Evolutionary conservation across 2,797 vertebrate genomes (phyloP), one percentile per base, ranked within the genome.

Genomic region (Pantherophis alleghaniensis): DNA sequence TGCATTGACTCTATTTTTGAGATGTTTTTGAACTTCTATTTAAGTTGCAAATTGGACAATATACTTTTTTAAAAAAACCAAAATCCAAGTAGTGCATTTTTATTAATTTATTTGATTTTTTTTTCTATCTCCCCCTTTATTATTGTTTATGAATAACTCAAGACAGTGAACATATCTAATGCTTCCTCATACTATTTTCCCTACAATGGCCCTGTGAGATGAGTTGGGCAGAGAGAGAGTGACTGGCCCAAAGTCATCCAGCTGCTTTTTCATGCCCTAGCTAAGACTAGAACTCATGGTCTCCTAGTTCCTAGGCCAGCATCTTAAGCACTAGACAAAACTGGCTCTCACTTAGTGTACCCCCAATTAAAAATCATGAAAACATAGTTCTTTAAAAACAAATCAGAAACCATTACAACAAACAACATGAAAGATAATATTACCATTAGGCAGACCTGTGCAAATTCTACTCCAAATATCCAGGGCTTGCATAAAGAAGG

Each of bases 1-100:
- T 37, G 32, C 51, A 53, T 32, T 74, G 37, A 55, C 89, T 92
- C 90, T 92, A 61, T 90, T 91, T 95, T 94, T 74, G 42, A 86
- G 6, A 57, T 83, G 79, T 63, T 91, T 83, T 69, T 86, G 47
- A 93, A 66, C 37, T 20, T 24, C 7, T 26, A 37, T 26, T 88
- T 22, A 91, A 91, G 4, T 63, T 83, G 47, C 74, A 55, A 24
- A 20, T 42, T 24, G 87, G 32, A 42, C 60, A 14, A 86, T 42
- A 63, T 63, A n/a, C 12, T 24, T 87, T 24, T 87, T 87, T 14
- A 2, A 7, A 57, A 63, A 53, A 92, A 57, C 32, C 59, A 90
- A 37, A 66, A 11, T 57, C 51, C n/a, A 51, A 60, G 9, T 32
- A 51, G 37, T 56, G 24, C 32, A 63, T 42, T 26, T 37, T n/a